phyloP scores from a whole-genome alignment of 2,888 invertebrate genomes.

The Stenodema calcarata region DNA sequence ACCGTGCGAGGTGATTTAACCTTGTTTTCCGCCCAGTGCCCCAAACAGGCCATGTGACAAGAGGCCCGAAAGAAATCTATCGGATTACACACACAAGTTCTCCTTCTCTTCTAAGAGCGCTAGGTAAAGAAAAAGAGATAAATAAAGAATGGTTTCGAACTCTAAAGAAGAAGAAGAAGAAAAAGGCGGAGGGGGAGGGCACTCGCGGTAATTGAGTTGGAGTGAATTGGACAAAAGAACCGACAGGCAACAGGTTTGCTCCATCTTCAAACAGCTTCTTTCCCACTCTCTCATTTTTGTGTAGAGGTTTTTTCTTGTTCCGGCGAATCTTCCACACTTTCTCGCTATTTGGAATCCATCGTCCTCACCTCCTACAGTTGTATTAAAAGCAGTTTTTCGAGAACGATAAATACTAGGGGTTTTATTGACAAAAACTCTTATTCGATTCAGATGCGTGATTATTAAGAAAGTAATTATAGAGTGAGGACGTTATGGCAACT shows the following conservation, averaged over 20 bases:
- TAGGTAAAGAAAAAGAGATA: neutral
- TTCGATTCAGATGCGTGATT: too few relatives aligned
- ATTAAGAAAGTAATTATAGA: too few relatives aligned
- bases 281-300: neutral
- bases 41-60: neutral
- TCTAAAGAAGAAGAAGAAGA: neutral
- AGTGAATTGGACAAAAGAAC: conserved; percentile 25
- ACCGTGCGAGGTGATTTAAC: neutral
- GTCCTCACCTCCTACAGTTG: neutral
- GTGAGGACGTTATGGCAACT: too few relatives aligned
- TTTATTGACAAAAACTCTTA: too few relatives aligned
- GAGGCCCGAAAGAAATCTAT: neutral
- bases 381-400: too few relatives aligned
- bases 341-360: neutral
- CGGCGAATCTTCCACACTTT: neutral
- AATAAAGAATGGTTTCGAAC: neutral
- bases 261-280: conserved; percentile 1
- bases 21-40: neutral
- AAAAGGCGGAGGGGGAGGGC: neutral
- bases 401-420: too few relatives aligned
- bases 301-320: neutral
- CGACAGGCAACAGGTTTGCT: conserved; percentile 32
- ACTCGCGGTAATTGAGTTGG: conserved; percentile 40
- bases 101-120: neutral
- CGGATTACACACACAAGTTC: neutral